A percentile compares a stretch with the other conserved stretches of the same genome.
phyloP scores from a whole-genome alignment of 2,888 invertebrate genomes.

The Augiades crinisus region DNA sequence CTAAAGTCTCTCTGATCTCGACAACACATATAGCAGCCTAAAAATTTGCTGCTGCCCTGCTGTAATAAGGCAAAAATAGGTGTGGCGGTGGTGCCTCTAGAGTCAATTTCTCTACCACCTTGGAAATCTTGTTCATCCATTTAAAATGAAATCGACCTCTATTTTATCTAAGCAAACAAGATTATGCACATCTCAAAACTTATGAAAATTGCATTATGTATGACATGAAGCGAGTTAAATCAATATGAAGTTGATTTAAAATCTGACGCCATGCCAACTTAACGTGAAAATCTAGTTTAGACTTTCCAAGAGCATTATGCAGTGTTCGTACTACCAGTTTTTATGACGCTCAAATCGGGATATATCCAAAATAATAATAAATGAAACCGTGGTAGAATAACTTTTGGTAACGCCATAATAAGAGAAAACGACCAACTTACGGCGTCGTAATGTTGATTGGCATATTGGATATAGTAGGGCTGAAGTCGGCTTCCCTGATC shows the following conservation, averaged over 20 bases:
- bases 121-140: too few relatives aligned
- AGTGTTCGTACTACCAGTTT: neutral
- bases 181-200: neutral
- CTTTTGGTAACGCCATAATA: neutral
- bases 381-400: too few relatives aligned
- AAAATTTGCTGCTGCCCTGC: too few relatives aligned
- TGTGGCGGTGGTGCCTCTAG: too few relatives aligned
- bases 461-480: constrained; percentile 84
- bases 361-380: too few relatives aligned
- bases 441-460: constrained; percentile 57
- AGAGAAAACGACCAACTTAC: constrained; percentile 41
- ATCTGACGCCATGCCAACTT: constrained; percentile 10
- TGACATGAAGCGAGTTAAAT: constrained; percentile 1
- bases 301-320: constrained; percentile 4
- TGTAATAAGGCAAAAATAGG: too few relatives aligned
- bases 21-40: too few relatives aligned
- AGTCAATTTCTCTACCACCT: too few relatives aligned
- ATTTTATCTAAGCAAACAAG: too few relatives aligned
- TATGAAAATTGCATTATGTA: neutral
- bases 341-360: too few relatives aligned
- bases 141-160: too few relatives aligned
- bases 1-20: too few relatives aligned
- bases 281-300: constrained; percentile 2
- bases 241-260: constrained; percentile 10
- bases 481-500: constrained; percentile 74